These are phyloP conservation scores for Scaptomyza flava DNA, from an alignment of 2,888 invertebrate genomes.

Conservation along the genomic window DNA sequence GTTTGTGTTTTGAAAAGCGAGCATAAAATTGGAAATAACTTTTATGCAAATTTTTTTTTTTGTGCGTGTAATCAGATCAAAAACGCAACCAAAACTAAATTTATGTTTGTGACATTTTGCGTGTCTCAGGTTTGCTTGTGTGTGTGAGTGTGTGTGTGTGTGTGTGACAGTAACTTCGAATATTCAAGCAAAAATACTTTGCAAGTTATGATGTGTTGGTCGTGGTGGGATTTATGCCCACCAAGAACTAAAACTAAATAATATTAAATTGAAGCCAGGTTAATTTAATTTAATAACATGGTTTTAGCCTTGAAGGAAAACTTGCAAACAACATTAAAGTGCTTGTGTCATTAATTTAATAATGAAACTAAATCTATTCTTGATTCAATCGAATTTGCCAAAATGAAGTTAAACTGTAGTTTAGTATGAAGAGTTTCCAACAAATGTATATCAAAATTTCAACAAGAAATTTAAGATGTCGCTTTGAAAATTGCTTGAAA, in stretches of 20 bases:
- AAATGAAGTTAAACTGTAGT: not conserved
- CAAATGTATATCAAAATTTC: not conserved
- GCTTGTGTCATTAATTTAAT: no score
- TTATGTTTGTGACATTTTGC: conserved; percentile 67
- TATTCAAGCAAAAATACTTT: conserved; percentile 9
- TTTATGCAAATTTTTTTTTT: conserved; percentile 65
- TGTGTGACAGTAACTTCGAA: not conserved
- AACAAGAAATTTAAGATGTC: not conserved
- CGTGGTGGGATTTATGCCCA: not conserved
- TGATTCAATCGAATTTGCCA: not conserved
- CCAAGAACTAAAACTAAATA: not conserved
- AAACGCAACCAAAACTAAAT: conserved; percentile 29
- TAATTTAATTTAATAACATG: not conserved
- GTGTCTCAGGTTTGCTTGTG: conserved; percentile 36
- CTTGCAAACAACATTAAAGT: not conserved
- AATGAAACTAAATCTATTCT: no score
- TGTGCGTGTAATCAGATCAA: conserved; percentile 64
- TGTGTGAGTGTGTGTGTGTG: not conserved
- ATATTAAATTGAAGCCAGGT: not conserved
- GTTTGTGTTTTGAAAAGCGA: conserved; percentile 48
- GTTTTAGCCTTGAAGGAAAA: not conserved
- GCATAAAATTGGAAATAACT: conserved; percentile 66
- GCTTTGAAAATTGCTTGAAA: not conserved
- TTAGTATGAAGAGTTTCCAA: not conserved
- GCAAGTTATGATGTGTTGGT: conserved; percentile 12